Evolutionary conservation across 2,797 vertebrate genomes (phyloP).

Genomic region (Stomatorhinus walkeri): DNA sequence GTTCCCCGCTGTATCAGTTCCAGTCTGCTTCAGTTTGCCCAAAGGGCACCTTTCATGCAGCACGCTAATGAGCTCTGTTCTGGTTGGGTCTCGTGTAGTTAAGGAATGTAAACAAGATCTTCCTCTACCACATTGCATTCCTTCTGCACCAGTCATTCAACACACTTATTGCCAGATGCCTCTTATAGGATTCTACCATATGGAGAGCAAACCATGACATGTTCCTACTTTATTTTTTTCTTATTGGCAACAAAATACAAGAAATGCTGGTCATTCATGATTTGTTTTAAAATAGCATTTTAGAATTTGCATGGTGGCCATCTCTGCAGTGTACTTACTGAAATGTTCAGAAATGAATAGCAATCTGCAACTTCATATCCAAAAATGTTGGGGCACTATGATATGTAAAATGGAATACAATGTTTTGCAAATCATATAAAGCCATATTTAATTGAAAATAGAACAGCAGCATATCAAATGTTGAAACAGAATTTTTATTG

Average conservation of each 20-base stretch:
- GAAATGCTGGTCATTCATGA: background rate
- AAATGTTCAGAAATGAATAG: background rate
- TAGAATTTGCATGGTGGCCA: background rate
- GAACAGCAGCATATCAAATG: background rate
- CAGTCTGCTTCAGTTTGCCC: background rate
- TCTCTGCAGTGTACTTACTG: background rate
- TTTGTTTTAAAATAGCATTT: background rate
- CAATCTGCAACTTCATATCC: background rate
- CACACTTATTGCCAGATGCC: background rate
- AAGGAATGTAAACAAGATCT: slow-evolving; percentile 13
- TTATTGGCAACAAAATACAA: background rate
- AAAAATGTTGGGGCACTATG: background rate
- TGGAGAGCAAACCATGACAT: background rate
- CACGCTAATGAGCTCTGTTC: background rate
- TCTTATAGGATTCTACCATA: background rate
- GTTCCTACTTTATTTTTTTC: background rate
- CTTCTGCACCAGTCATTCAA: background rate
- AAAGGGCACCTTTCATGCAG: background rate
- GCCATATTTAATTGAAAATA: background rate
- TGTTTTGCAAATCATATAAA: background rate
- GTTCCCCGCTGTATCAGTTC: background rate
- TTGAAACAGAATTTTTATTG: background rate
- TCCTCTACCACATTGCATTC: background rate
- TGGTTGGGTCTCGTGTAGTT: background rate
- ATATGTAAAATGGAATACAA: background rate